phyloP scores from a whole-genome alignment of 2,888 invertebrate genomes.

The Isotomurus palustris region DNA sequence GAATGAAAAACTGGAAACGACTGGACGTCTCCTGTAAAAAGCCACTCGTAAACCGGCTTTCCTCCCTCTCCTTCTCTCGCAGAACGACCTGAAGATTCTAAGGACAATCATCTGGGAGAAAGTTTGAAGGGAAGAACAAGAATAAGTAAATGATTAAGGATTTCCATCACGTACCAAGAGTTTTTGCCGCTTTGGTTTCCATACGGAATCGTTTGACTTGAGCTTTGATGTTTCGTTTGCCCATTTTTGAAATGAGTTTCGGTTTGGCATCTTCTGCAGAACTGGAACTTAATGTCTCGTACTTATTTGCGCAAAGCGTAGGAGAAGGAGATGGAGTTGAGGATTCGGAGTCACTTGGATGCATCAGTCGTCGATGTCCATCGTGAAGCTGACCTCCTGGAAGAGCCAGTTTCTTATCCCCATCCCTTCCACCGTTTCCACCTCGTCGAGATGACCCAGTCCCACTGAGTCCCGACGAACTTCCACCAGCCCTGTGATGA shows the following conservation, averaged over 20 bases:
- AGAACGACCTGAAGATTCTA: too few relatives aligned
- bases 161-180: conserved; percentile 60
- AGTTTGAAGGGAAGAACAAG: too few relatives aligned
- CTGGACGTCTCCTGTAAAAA: too few relatives aligned
- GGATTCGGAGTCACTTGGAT: conserved; percentile 52
- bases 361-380: conserved; percentile 28
- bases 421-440: neutral
- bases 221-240: conserved; percentile 82
- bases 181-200: conserved; percentile 96
- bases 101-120: too few relatives aligned
- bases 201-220: conserved; percentile 82
- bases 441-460: conserved; percentile 20
- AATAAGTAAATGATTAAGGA: too few relatives aligned
- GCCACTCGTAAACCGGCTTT: too few relatives aligned
- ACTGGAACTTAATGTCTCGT: conserved; percentile 41
- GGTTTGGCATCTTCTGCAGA: conserved; percentile 40
- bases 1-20: too few relatives aligned
- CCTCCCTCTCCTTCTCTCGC: too few relatives aligned
- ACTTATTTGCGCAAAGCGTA: conserved; percentile 36
- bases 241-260: conserved; percentile 62
- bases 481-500: conserved; percentile 28
- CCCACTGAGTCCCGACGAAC: conserved; percentile 19
- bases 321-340: conserved; percentile 46
- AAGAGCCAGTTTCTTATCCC: conserved; percentile 19
- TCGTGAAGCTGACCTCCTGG: conserved; percentile 22